phyloP scores from a whole-genome alignment of 2,888 invertebrate genomes.

The Prionchulus punctatus region DNA sequence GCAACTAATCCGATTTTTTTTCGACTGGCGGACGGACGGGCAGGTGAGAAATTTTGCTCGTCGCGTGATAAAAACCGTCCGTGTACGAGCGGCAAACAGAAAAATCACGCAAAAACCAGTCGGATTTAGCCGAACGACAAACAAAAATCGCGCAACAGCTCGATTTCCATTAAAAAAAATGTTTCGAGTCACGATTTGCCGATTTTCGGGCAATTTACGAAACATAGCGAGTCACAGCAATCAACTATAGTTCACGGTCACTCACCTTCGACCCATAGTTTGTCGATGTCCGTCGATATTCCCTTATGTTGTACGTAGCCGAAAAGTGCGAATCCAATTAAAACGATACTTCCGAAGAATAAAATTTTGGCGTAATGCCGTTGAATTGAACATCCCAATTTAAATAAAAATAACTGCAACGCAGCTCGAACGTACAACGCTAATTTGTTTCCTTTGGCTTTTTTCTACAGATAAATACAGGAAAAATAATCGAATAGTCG shows the following conservation, averaged over 20 bases:
- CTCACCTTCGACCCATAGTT: conserved; percentile 86
- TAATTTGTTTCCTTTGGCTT: conserved; percentile 73
- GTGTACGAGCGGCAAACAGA: no score
- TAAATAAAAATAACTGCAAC: conserved; percentile 70
- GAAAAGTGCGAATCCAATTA: conserved; percentile 71
- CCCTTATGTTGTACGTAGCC: conserved; percentile 84
- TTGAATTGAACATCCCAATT: conserved; percentile 69
- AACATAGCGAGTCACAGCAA: no score
- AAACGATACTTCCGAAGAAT: conserved; percentile 60
- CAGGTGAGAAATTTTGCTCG: no score
- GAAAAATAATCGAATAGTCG: background rate
- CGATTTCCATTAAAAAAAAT: no score
- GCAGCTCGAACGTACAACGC: conserved; percentile 75
- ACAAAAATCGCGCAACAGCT: no score
- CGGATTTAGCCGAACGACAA: no score
- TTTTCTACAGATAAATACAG: conserved; percentile 61
- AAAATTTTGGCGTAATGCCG: conserved; percentile 84
- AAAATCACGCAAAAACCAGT: no score
- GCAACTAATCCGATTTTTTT: no score
- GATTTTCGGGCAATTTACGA: no score
- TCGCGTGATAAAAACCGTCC: no score
- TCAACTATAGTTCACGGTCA: conserved; percentile 12
- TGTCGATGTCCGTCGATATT: conserved; percentile 82
- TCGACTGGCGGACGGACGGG: no score
- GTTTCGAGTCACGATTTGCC: no score